phyloP scores from a whole-genome alignment of 2,797 vertebrate genomes.

The Erpetoichthys calabaricus region DNA sequence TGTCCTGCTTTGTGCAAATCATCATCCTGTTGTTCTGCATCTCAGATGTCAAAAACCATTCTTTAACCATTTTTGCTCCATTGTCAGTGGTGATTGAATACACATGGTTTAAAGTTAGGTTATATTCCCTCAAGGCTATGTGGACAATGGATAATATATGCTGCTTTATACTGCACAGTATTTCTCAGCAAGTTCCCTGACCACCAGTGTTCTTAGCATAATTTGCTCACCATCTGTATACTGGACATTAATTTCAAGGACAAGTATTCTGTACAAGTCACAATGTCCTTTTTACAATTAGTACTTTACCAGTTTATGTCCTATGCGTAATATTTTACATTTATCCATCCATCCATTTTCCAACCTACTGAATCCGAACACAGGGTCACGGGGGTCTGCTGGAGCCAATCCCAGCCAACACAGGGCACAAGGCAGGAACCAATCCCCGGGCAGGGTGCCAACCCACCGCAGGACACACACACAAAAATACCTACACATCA shows the following conservation, averaged over 20 bases:
- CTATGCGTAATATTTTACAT: no score
- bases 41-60: neutral
- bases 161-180: neutral
- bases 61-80: neutral
- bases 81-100: slow-evolving; percentile 11
- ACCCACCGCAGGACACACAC: no score
- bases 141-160: slow-evolving; percentile 8
- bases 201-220: slow-evolving; percentile 7
- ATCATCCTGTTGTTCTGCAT: neutral
- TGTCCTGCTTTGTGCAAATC: neutral
- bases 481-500: no score
- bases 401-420: no score
- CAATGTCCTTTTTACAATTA: slow-evolving; percentile 1
- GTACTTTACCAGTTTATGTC: slow-evolving; percentile 1
- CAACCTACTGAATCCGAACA: no score
- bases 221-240: slow-evolving; percentile 11
- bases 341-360: no score
- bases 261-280: neutral
- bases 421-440: no score
- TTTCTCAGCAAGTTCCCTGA: slow-evolving; percentile 7
- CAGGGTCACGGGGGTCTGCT: no score
- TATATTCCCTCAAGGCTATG: slow-evolving; percentile 8
- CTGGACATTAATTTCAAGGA: slow-evolving; percentile 11
- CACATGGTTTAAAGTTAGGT: slow-evolving; percentile 9
- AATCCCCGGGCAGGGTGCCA: no score